These are phyloP conservation scores for Antrozous pallidus DNA, from an alignment of 2,797 vertebrate species.

Conservation along the genomic window DNA sequence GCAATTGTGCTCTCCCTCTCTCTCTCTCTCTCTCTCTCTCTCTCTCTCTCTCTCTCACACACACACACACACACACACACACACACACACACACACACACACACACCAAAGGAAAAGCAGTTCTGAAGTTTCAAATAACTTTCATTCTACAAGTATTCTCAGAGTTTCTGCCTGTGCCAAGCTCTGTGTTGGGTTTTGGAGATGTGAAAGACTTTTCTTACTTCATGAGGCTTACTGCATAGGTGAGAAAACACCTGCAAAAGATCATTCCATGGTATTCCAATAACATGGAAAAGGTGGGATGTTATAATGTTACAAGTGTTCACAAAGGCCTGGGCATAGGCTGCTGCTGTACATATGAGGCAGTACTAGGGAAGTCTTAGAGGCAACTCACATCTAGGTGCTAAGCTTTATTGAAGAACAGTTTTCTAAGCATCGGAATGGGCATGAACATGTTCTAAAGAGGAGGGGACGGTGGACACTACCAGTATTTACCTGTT, in stretches of 20 bases:
- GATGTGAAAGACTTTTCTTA: neutral
- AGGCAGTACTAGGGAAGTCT: neutral
- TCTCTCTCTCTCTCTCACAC: neutral
- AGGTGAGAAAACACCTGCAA: neutral
- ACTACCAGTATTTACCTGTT: neutral
- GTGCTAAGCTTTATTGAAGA: neutral
- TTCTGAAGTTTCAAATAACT: neutral
- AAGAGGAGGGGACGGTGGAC: neutral
- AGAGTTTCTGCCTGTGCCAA: neutral
- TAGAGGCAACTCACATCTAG: neutral
- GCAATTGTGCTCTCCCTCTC: neutral
- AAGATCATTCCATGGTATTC: neutral
- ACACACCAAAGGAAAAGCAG: neutral
- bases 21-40: neutral
- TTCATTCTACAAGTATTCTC: neutral
- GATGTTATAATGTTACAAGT: neutral
- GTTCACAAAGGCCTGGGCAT: neutral
- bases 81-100: neutral
- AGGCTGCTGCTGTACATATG: neutral
- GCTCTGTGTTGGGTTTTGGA: neutral
- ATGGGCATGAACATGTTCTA: neutral
- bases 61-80: neutral
- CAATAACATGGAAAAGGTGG: too few relatives aligned
- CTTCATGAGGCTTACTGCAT: neutral
- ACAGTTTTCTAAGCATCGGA: neutral